These are phyloP conservation scores for Lethenteron camtschaticum DNA, from an alignment of 2,113 vertebrate species.

Conservation along the genomic window DNA sequence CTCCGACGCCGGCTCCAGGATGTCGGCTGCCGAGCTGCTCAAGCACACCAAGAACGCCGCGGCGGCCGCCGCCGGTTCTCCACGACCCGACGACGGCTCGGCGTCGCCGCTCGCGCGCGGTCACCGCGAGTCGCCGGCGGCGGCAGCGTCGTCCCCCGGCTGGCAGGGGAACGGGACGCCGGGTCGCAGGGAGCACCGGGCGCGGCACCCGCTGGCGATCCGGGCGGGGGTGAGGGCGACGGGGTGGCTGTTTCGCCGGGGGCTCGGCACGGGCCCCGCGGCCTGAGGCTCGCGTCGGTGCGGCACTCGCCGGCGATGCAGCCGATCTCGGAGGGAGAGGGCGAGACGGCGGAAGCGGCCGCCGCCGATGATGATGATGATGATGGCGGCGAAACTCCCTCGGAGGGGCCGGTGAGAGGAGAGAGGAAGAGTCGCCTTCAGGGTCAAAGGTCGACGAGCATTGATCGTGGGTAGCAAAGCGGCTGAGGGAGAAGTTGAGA, in stretches of 20 bases:
- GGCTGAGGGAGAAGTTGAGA: too few species aligned
- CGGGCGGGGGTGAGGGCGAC: conserved; percentile 1
- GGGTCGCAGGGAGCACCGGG: not conserved
- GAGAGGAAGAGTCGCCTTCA: too few species aligned
- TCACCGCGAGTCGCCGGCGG: not conserved
- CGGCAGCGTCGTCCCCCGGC: not conserved
- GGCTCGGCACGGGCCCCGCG: not conserved
- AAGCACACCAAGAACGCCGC: conserved; percentile 21
- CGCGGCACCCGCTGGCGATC: not conserved
- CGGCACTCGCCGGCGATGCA: not conserved
- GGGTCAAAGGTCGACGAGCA: too few species aligned
- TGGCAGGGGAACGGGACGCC: not conserved
- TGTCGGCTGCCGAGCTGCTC: conserved; percentile 84
- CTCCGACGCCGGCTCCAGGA: conserved; percentile 56
- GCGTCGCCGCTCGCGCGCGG: not conserved
- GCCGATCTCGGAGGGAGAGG: not conserved
- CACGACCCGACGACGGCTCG: not conserved
- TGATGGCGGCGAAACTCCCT: too few species aligned
- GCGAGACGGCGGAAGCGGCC: not conserved
- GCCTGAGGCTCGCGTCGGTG: not conserved
- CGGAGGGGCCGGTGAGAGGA: too few species aligned
- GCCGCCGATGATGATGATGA: too few species aligned
- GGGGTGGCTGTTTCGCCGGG: not conserved
- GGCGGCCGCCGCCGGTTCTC: not conserved
- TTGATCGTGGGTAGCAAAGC: too few species aligned